Percentiles rank a stretch among this genome's conserved stretches.
Evolutionary conservation across 53 echinoderm and acorn worm species (phyloP).

Genomic region (Crossaster papposus): DNA sequence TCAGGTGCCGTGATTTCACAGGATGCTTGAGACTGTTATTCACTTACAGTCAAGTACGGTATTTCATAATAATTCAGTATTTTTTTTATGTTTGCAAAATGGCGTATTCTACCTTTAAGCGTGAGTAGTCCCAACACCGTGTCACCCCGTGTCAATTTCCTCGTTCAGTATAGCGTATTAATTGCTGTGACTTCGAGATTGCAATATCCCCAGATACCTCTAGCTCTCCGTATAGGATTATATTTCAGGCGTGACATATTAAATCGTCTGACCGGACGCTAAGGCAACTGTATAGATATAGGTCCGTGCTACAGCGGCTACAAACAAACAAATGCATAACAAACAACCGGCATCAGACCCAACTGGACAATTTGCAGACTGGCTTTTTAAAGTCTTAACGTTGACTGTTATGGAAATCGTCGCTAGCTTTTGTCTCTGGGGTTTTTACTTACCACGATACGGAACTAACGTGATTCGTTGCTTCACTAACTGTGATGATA

Average conservation of each 20-base stretch:
- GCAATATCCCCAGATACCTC: conserved; percentile 24
- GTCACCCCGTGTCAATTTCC: conserved; percentile 24
- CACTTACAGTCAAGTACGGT: no score
- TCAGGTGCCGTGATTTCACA: no score
- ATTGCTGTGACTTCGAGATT: conserved; percentile 26
- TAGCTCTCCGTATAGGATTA: neutral
- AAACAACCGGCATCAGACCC: neutral
- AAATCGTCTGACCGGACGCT: neutral
- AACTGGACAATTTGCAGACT: neutral
- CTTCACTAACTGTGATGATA: no score
- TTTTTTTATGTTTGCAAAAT: no score
- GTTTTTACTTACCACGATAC: neutral
- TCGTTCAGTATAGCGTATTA: conserved; percentile 32
- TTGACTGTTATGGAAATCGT: neutral
- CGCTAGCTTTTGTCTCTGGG: neutral
- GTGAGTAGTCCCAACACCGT: conserved; percentile 9
- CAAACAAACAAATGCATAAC: neutral
- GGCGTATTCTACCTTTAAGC: no score
- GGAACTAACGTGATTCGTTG: neutral
- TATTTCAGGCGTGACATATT: neutral
- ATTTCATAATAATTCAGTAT: no score
- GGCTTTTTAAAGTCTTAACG: neutral
- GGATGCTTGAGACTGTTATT: no score
- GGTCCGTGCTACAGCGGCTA: neutral
- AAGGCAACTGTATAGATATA: neutral